Evolutionary conservation across 2,113 vertebrate species (phyloP).

Genomic region (Setophaga kirtlandii): DNA sequence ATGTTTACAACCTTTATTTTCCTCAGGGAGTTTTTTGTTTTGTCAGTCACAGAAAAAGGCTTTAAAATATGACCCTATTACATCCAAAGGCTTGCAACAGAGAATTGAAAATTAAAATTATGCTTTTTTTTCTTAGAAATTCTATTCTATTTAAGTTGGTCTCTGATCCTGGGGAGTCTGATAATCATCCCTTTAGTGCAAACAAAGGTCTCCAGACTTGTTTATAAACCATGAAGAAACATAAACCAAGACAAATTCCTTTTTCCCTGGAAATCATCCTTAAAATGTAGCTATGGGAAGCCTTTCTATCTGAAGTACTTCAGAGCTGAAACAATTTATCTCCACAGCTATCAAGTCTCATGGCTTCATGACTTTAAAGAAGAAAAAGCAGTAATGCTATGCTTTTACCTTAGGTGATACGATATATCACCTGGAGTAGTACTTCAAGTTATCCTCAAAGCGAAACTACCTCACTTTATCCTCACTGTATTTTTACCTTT

Average conservation of each 20-base stretch:
- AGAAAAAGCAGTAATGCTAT: slow-evolving; percentile 18
- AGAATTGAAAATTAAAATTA: not conserved
- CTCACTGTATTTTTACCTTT: not conserved
- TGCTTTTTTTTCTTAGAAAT: not conserved
- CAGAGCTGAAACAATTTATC: slow-evolving; percentile 18
- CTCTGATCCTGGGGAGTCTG: not conserved
- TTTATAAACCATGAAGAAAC: not conserved
- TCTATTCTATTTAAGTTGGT: not conserved
- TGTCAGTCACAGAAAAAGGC: not conserved
- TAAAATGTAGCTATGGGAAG: not conserved
- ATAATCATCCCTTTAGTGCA: not conserved
- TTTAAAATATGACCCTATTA: not conserved
- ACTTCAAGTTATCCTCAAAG: slow-evolving; percentile 33
- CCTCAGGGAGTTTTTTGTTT: not conserved
- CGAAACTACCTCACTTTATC: not conserved
- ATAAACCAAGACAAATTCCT: not conserved
- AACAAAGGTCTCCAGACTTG: not conserved
- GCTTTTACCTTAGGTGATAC: slow-evolving; percentile 12
- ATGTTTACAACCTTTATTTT: not conserved
- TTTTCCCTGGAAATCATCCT: not conserved
- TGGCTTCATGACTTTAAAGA: not conserved
- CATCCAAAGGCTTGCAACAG: not conserved
- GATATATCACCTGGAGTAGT: not conserved
- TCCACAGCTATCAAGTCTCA: not conserved
- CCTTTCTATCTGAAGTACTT: slow-evolving; percentile 7